Evolutionary conservation across 1,140 invertebrate genomes (phyloP).

Genomic region (Cyrtorhinus lividipennis): DNA sequence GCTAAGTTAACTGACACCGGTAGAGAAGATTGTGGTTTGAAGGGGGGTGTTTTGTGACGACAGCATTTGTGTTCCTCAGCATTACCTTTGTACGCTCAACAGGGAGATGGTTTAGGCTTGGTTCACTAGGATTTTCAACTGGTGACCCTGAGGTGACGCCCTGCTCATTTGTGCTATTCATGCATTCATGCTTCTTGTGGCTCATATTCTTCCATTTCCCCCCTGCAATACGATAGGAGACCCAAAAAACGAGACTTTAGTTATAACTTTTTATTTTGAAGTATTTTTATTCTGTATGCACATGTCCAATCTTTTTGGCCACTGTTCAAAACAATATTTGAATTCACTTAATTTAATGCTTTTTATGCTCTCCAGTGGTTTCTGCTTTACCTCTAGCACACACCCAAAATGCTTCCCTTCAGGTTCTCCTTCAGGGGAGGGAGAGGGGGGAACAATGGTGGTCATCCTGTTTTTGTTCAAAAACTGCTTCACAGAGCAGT

Average conservation of each 20-base stretch:
- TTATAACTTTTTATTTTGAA: background rate
- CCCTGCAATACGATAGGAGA: background rate
- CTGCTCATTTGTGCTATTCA: too few species aligned
- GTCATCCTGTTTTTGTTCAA: constrained; percentile 24
- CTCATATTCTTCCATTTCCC: too few species aligned
- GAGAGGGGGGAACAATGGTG: constrained; percentile 32
- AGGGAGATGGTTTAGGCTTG: too few species aligned
- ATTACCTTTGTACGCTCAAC: too few species aligned
- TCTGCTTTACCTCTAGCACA: constrained; percentile 23
- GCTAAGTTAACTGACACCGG: background rate
- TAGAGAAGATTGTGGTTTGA: too few species aligned
- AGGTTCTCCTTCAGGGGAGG: constrained; percentile 24
- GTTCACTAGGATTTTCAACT: too few species aligned
- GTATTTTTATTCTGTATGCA: constrained; percentile 13
- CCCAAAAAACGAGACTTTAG: background rate
- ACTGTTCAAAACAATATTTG: constrained; percentile 22
- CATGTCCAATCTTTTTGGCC: constrained; percentile 21
- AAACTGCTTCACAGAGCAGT: constrained; percentile 23
- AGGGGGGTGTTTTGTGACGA: too few species aligned
- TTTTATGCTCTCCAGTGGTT: constrained; percentile 13
- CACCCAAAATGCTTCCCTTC: constrained; percentile 27
- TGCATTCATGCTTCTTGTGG: too few species aligned
- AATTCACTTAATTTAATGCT: constrained; percentile 22
- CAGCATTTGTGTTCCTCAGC: too few species aligned
- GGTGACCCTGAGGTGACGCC: too few species aligned